These are phyloP conservation scores for Lophius americanus DNA, from an alignment of 2,797 vertebrate genomes.

Conservation along the genomic window DNA sequence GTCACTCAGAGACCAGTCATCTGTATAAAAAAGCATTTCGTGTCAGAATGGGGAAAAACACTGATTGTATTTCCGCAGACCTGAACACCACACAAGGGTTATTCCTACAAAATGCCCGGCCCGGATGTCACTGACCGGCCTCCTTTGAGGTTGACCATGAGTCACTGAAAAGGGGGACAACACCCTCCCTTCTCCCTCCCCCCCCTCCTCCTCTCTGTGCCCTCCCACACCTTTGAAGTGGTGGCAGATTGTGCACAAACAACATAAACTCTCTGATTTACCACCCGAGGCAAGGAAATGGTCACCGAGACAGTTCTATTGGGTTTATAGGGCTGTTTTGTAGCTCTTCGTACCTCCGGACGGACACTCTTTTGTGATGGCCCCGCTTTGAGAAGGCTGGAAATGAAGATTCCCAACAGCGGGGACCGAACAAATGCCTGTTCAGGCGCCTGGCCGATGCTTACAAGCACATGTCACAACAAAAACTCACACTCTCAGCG, in stretches of 20 bases:
- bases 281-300: conserved; percentile 74
- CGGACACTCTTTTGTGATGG: conserved; percentile 72
- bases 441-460: conserved; percentile 33
- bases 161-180: conserved; percentile 64
- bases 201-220: conserved; percentile 2
- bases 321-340: conserved; percentile 77
- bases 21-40: no score
- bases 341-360: conserved; percentile 69
- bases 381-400: conserved; percentile 64
- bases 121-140: conserved; percentile 44
- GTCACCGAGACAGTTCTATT: conserved; percentile 66
- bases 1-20: no score
- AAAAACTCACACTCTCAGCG: conserved; percentile 23
- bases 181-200: conserved; percentile 22
- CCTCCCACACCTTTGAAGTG: conserved; percentile 80
- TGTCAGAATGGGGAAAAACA: no score
- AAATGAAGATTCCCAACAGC: conserved; percentile 63
- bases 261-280: conserved; percentile 76
- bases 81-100: neutral
- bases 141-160: conserved; percentile 68
- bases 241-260: conserved; percentile 76
- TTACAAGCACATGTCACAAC: conserved; percentile 25
- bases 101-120: conserved; percentile 52
- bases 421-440: conserved; percentile 49
- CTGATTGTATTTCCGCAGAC: no score